Conservation (phyloP, 2,888 invertebrate genomes). For the Drosophila multiciliata region DNA sequence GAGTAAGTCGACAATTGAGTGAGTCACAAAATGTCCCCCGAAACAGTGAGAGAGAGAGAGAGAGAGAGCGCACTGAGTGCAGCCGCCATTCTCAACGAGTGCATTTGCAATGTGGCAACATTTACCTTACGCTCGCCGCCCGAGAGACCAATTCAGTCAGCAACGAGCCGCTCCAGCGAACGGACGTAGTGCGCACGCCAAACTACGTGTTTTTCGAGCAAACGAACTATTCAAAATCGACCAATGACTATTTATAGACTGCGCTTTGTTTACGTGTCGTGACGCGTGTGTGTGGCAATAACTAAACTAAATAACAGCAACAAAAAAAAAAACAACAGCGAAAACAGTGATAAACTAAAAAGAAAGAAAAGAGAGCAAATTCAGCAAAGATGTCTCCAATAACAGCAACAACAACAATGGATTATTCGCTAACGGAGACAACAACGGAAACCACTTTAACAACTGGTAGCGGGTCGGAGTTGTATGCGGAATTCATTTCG, state of each 20-base stretch:
- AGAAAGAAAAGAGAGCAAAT: slow-evolving; percentile 11
- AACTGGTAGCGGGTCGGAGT: slow-evolving; percentile 27
- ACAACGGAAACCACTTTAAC: slow-evolving; percentile 5
- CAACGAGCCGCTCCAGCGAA: slow-evolving; percentile 64
- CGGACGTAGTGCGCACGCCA: slow-evolving; percentile 59
- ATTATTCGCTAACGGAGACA: slow-evolving; percentile 45
- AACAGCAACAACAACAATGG: slow-evolving; percentile 33
- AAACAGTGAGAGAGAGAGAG: slow-evolving; percentile 5
- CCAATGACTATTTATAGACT: slow-evolving; percentile 62
- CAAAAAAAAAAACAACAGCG: slow-evolving; percentile 19
- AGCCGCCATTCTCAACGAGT: slow-evolving; percentile 35
- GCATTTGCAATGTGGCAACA: slow-evolving; percentile 28
- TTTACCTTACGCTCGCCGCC: slow-evolving; percentile 36
- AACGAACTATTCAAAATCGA: slow-evolving; percentile 25
- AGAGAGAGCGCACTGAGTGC: slow-evolving; percentile 27
- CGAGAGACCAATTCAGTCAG: slow-evolving; percentile 61
- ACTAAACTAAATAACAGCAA: slow-evolving; percentile 11
- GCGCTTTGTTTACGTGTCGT: slow-evolving; percentile 67
- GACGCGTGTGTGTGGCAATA: slow-evolving; percentile 58
- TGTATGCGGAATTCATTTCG: slow-evolving; percentile 68
- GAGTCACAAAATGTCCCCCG: slow-evolving; percentile 39
- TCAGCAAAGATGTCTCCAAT: slow-evolving; percentile 40
- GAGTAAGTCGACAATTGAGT: slow-evolving; percentile 22
- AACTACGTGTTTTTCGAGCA: slow-evolving; percentile 6
- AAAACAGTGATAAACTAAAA: slow-evolving; percentile 3